Evolutionary conservation across 2,113 vertebrate species (phyloP), one percentile per base, ranked within the genome.

Genomic region (Erythrocercus mccallii): DNA sequence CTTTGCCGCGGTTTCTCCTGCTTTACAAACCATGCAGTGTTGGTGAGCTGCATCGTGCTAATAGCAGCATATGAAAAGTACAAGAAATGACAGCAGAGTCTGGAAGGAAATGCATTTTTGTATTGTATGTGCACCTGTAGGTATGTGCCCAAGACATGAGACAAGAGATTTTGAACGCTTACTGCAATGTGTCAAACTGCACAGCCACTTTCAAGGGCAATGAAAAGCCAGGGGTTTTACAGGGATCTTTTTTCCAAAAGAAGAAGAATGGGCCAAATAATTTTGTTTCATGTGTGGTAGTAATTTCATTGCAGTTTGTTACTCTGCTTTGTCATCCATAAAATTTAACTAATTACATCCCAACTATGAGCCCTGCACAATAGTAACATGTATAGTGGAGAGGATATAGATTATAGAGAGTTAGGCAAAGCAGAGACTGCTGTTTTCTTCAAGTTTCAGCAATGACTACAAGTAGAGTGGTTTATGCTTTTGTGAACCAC

Each of bases 391-490:
- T 37, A 16, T 50, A 88, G 54, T 9, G n/a, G 54, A 28, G 12
- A 85, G 12, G 37, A 70, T 21, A 37, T 5, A 58, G 82, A 68
- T 45, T 42, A 68, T 9, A 3, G 31, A 51, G 44, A 56, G 21
- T 69, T 86, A 90, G 90, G 69, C 51, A 92, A 86, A 95, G 79
- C 69, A 71, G 71, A 5, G 6, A 3, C 2, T 86, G 40, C 83
- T 44, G 38, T 61, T 97, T 96, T 97, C 84, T 96, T 94, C 40
- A 56, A 31, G 10, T 64, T 90, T 69, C 68, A 60, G 65, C 57
- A 68, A 71, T 11, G 61, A 62, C 69, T 92, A n/a, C 80, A 95
- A 68, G 58, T 58, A 38, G 31, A 10, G 5, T 23, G 66, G 65
- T 80, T 95, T 95, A 90, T 35, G 66, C 76, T 83, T 89, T 94